Percentiles rank a stretch among this genome's conserved stretches.
These are phyloP conservation scores for Brachypteracias leptosomus DNA, from an alignment of 2,113 vertebrate genomes.

Conservation along the genomic window DNA sequence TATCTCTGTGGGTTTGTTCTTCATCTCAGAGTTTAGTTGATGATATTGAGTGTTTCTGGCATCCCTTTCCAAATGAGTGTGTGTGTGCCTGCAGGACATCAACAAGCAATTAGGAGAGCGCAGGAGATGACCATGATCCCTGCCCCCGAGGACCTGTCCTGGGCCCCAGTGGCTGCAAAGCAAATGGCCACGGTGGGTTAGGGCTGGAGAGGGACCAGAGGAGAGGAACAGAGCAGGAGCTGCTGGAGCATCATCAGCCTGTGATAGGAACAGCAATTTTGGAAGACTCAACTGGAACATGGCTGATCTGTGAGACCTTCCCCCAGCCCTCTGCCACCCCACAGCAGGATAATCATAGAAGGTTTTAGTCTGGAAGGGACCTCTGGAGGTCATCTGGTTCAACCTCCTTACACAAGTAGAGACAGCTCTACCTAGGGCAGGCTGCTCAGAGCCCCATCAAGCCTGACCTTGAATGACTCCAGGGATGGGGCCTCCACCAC, in stretches of 20 bases:
- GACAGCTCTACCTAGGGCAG: too few relatives aligned
- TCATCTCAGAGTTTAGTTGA: not conserved
- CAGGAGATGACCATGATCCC: not conserved
- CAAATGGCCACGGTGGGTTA: fast-evolving
- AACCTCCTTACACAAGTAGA: too few relatives aligned
- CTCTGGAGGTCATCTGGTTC: too few relatives aligned
- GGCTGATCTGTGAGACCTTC: not conserved
- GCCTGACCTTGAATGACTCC: too few relatives aligned
- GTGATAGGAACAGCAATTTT: not conserved
- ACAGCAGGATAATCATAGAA: fast-evolving
- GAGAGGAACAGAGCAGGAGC: not conserved
- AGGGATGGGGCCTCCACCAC: too few relatives aligned
- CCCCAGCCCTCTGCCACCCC: not conserved
- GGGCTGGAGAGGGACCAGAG: not conserved
- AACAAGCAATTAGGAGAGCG: not conserved
- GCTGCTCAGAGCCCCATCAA: too few relatives aligned
- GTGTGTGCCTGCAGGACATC: not conserved
- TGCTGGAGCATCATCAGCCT: not conserved
- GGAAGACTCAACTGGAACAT: fast-evolving
- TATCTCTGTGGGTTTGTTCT: not conserved
- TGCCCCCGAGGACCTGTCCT: fast-evolving
- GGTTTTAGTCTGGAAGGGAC: too few relatives aligned
- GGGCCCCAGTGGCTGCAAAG: fast-evolving
- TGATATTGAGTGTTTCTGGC: not conserved
- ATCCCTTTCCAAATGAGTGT: not conserved